Evolutionary conservation across 1,140 invertebrate species (phyloP), one percentile per base, ranked within the genome.

Genomic region (Polyergus mexicanus): DNA sequence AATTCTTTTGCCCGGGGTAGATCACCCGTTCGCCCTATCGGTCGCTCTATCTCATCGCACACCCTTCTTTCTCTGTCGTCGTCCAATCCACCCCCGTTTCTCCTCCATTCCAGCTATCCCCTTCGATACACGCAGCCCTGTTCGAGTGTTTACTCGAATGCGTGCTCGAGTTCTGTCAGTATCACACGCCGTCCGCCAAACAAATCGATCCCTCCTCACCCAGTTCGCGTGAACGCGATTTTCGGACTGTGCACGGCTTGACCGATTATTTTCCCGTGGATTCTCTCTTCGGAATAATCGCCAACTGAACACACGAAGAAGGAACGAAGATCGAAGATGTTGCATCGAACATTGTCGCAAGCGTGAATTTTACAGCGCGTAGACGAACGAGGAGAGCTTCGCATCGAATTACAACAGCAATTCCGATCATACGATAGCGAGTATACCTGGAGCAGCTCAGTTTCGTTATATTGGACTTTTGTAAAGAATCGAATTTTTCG

Each of bases 61-160:
- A 74, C 68, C 44, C 54, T 72, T 32, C n/a, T 35, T 22, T 0
- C 32, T 13, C 25, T 19, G n/a, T 28, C 7, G 13, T 25, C 28
- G 19, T 28, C 41, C 25, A 22, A 6, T 11, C 10, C 13, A 19
- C 16, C 16, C 38, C n/a, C n/a, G 11, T 16, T 35, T 19, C 58
- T 22, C 6, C 25, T 16, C 38, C 25, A 35, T n/a, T n/a, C 32
- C 19, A 51, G 44, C 47, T 19, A 51, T 22, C 11, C 28, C 54
- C 22, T 28, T 22, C 72, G 47, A 22, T 11, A 22, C 22, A 32
- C 38, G 80, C 44, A 63, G 75, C 38, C 76, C 22, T 19, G 58
- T 60, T 68, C 66, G 80, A 84, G 86, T 90, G 89, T 90, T 90
- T 90, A 90, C 86, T 90, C 88, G n/a, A n/a, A n/a, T n/a, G 89